Evolutionary conservation across 2,888 invertebrate species (phyloP).

Genomic region (Dolichomitus sp.): DNA sequence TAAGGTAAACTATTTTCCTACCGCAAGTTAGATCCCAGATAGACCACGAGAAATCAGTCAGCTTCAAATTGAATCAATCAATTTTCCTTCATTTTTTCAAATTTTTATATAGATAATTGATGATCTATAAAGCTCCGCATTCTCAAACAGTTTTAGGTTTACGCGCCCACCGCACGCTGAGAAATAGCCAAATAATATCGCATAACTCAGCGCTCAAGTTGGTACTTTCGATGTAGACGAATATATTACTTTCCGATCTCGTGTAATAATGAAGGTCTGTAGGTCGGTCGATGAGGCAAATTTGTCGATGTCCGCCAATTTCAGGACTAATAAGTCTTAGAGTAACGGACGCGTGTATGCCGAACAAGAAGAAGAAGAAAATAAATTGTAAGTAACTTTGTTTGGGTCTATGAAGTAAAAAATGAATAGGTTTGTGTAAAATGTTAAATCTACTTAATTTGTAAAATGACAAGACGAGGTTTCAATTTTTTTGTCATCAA

Average conservation of each 20-base stretch:
- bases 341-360: background rate
- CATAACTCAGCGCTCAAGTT: too few relatives aligned
- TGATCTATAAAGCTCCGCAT: too few relatives aligned
- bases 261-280: too few relatives aligned
- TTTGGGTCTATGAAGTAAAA: background rate
- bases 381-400: background rate
- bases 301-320: background rate
- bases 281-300: background rate
- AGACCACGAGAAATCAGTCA: too few relatives aligned
- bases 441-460: conserved; percentile 38
- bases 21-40: too few relatives aligned
- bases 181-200: too few relatives aligned
- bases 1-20: too few relatives aligned
- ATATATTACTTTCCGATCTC: too few relatives aligned
- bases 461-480: conserved; percentile 58
- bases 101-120: background rate
- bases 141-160: too few relatives aligned
- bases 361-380: background rate
- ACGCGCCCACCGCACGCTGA: too few relatives aligned
- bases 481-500: conserved; percentile 53
- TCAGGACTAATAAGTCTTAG: background rate
- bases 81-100: background rate
- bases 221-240: too few relatives aligned
- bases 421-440: background rate
- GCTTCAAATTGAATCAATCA: too few relatives aligned